phyloP scores from a whole-genome alignment of 2,113 vertebrate genomes.

The Ascaphus truei region DNA sequence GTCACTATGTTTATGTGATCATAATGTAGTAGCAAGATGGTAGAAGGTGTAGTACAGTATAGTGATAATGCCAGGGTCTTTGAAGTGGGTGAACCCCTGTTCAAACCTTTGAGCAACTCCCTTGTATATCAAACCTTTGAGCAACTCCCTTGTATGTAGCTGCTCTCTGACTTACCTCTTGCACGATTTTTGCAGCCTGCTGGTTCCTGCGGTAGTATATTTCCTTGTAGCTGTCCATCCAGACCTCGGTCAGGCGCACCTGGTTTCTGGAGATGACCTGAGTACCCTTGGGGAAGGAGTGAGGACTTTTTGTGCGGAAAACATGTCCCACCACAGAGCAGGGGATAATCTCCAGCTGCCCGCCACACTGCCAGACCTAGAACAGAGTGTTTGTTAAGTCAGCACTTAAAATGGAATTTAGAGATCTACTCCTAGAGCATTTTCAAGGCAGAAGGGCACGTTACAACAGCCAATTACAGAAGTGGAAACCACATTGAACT shows the following conservation, averaged over 20 bases:
- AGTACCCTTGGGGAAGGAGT: slow-evolving; percentile 91
- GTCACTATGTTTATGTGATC: too few relatives aligned
- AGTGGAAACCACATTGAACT: too few relatives aligned
- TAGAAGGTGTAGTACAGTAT: too few relatives aligned
- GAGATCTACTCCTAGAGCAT: too few relatives aligned
- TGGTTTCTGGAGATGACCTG: slow-evolving; percentile 90
- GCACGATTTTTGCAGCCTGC: slow-evolving; percentile 78
- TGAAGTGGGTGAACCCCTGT: too few relatives aligned
- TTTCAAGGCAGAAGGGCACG: too few relatives aligned
- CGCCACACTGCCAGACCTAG: slow-evolving; percentile 94
- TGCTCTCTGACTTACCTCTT: slow-evolving; percentile 70
- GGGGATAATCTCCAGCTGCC: slow-evolving; percentile 69
- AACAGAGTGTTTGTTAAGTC: too few relatives aligned
- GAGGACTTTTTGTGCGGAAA: slow-evolving; percentile 93
- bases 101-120: background rate
- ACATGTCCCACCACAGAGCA: slow-evolving; percentile 95
- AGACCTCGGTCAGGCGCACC: slow-evolving; percentile 93
- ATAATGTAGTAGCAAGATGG: too few relatives aligned
- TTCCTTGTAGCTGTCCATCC: slow-evolving; percentile 90
- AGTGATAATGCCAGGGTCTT: too few relatives aligned
- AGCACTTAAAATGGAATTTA: too few relatives aligned
- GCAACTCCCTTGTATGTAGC: background rate
- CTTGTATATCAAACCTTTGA: background rate
- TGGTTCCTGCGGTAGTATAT: slow-evolving; percentile 87
- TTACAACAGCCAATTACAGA: background rate